Conservation (phyloP, 1,140 invertebrate genomes). For the Meloidogyne floridensis region DNA sequence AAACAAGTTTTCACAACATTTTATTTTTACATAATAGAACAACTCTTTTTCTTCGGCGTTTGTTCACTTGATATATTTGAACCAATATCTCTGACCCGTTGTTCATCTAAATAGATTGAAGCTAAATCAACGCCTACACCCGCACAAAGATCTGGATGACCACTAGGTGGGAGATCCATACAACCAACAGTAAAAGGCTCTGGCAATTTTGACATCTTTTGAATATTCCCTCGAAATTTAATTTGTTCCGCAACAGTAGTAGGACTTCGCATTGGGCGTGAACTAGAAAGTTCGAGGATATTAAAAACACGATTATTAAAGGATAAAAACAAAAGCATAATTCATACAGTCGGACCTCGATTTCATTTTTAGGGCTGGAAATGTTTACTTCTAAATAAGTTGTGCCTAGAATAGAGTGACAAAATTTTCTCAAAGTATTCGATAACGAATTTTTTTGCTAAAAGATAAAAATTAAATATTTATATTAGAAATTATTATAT, state of each 20-base stretch:
- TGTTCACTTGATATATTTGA: not conserved
- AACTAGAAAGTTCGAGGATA: not conserved
- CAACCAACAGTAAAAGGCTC: not conserved
- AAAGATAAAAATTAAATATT: too few species aligned
- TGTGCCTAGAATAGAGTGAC: too few species aligned
- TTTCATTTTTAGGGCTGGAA: too few species aligned
- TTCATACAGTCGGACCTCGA: too few species aligned
- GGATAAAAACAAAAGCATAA: too few species aligned
- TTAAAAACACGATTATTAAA: too few species aligned
- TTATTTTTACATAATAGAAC: not conserved
- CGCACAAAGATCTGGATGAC: not conserved
- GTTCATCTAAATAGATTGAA: not conserved
- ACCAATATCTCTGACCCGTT: not conserved
- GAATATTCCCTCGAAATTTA: not conserved
- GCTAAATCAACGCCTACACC: not conserved
- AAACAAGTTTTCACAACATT: too few species aligned
- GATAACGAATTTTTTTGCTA: too few species aligned
- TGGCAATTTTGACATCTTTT: not conserved
- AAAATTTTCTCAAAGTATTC: too few species aligned
- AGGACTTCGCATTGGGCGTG: not conserved
- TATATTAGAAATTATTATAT: too few species aligned
- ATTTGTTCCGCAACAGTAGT: constrained; percentile 6
- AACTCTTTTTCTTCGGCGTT: not conserved
- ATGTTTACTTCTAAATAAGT: too few species aligned
- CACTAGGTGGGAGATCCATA: not conserved